Evolutionary conservation across 2,888 invertebrate genomes (phyloP).

Genomic region (Aphodius granarius): DNA sequence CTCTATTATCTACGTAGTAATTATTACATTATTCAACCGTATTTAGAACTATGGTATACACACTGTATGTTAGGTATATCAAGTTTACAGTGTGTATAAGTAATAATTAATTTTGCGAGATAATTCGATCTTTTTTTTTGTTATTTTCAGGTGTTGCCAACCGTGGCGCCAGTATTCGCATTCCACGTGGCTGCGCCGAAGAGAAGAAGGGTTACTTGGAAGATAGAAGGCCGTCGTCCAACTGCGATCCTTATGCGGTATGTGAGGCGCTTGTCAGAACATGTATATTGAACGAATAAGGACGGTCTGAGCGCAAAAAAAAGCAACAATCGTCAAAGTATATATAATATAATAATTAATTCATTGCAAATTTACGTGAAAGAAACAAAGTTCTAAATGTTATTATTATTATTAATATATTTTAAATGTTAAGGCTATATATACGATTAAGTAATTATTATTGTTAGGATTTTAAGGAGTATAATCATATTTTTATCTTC

Average conservation of each 20-base stretch:
- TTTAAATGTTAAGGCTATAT: neutral
- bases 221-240: constrained; percentile 90
- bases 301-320: neutral
- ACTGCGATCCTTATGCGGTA: constrained; percentile 91
- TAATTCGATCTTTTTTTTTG: too few species aligned
- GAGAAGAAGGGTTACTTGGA: constrained; percentile 95
- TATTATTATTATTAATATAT: constrained; percentile 7
- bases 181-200: constrained; percentile 88
- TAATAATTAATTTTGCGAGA: too few species aligned
- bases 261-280: constrained; percentile 85
- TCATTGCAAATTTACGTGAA: neutral
- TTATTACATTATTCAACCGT: too few species aligned
- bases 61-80: too few species aligned
- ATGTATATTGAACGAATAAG: constrained; percentile 77
- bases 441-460: neutral
- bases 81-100: neutral
- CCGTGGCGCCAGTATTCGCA: constrained; percentile 92
- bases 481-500: constrained; percentile 10
- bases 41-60: too few species aligned
- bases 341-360: neutral
- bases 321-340: neutral
- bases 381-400: neutral
- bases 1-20: too few species aligned
- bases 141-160: constrained; percentile 88
- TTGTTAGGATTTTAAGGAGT: neutral